Conservation (phyloP, 2,797 vertebrate species). For the Micrastur ruficollis region DNA sequence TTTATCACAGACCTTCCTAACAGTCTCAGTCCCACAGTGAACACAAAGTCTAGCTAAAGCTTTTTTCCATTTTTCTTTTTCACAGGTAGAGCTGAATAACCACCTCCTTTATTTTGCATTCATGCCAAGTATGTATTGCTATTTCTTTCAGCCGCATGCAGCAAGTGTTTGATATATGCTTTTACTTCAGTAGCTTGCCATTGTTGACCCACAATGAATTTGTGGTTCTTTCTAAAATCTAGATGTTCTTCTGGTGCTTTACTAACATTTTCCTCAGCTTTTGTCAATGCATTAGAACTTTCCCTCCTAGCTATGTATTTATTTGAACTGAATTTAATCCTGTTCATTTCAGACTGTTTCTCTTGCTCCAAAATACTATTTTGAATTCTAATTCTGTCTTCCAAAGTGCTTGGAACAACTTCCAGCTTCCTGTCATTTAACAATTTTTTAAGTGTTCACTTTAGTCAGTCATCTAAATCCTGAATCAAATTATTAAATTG, state of each 20-base stretch:
- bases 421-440: background rate
- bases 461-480: background rate
- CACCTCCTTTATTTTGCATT: background rate
- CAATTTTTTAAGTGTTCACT: background rate
- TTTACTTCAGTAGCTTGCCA: background rate
- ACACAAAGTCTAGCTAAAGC: background rate
- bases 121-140: background rate
- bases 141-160: background rate
- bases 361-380: background rate
- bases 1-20: background rate
- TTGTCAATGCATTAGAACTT: background rate
- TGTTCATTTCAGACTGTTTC: background rate
- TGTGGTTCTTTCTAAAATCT: background rate
- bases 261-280: background rate
- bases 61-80: background rate
- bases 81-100: background rate
- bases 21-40: background rate
- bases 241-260: background rate
- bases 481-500: background rate
- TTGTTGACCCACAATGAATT: background rate
- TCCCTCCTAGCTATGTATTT: background rate
- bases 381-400: background rate
- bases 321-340: background rate
- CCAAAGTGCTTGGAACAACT: background rate
- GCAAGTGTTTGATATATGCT: background rate